A percentile compares a stretch with the other conserved stretches of the same genome.
phyloP scores from a whole-genome alignment of 2,797 vertebrate species.

The Coccyzus lansbergi region DNA sequence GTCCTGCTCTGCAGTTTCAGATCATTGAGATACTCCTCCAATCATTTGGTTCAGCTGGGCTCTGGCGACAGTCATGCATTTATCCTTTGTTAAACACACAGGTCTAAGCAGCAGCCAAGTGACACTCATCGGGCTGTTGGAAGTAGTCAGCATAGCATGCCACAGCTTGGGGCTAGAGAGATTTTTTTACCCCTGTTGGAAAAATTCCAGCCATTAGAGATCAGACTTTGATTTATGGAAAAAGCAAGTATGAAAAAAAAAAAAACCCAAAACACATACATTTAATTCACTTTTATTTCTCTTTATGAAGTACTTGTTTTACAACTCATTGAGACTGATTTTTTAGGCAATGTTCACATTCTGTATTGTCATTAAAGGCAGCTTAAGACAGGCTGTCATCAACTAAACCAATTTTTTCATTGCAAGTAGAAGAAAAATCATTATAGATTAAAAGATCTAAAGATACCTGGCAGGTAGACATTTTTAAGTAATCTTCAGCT shows the following conservation, averaged over 20 bases:
- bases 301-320: not conserved
- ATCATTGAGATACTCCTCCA: not conserved
- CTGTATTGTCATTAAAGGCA: not conserved
- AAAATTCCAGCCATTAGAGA: not conserved
- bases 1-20: not conserved
- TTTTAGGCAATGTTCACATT: not conserved
- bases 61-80: not conserved
- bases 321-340: not conserved
- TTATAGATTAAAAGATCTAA: not conserved
- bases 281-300: not conserved
- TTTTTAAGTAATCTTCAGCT: not conserved
- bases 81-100: not conserved
- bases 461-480: not conserved
- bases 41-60: not conserved
- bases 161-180: not conserved
- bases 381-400: not conserved
- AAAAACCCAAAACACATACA: too few species aligned
- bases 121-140: not conserved
- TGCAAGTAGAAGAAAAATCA: not conserved
- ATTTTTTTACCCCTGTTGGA: not conserved
- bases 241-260: not conserved
- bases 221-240: not conserved
- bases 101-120: not conserved
- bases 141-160: fast-evolving
- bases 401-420: not conserved